These are phyloP conservation scores for Hylaeus volcanicus DNA, from an alignment of 1,140 invertebrate species.

Conservation along the genomic window DNA sequence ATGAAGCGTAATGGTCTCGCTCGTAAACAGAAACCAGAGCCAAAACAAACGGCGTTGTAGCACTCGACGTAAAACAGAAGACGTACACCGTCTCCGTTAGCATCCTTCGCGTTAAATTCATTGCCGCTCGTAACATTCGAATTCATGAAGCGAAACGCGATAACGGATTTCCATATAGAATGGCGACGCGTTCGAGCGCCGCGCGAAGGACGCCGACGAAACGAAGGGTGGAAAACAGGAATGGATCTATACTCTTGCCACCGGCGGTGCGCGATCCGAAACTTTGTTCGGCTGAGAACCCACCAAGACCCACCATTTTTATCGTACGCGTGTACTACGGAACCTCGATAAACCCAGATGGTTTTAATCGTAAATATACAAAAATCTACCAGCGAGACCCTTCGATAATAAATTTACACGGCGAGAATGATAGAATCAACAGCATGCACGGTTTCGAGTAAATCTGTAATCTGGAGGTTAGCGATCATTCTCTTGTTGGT, in stretches of 20 bases:
- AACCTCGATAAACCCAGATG: too few relatives aligned
- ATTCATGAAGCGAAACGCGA: slow-evolving; percentile 48
- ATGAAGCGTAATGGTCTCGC: background rate
- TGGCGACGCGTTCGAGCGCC: background rate
- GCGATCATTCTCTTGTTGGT: too few relatives aligned
- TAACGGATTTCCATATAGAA: slow-evolving; percentile 47
- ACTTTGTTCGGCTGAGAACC: background rate
- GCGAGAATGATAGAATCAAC: too few relatives aligned
- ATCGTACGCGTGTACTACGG: too few relatives aligned
- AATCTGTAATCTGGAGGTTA: too few relatives aligned
- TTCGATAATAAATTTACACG: too few relatives aligned
- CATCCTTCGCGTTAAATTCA: slow-evolving; percentile 26
- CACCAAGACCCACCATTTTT: background rate
- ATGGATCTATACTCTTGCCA: slow-evolving; percentile 4
- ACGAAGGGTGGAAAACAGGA: slow-evolving; percentile 10
- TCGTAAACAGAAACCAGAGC: background rate
- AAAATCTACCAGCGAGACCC: too few relatives aligned
- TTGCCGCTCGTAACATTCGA: slow-evolving; percentile 35
- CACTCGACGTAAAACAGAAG: background rate
- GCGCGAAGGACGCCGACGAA: slow-evolving; percentile 2
- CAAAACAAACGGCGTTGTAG: background rate
- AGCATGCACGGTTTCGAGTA: too few relatives aligned
- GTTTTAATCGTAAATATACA: too few relatives aligned
- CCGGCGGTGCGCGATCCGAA: background rate
- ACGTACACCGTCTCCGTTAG: background rate